Evolutionary conservation across 2,797 vertebrate genomes (phyloP).

Genomic region (Jordanella pulchra): DNA sequence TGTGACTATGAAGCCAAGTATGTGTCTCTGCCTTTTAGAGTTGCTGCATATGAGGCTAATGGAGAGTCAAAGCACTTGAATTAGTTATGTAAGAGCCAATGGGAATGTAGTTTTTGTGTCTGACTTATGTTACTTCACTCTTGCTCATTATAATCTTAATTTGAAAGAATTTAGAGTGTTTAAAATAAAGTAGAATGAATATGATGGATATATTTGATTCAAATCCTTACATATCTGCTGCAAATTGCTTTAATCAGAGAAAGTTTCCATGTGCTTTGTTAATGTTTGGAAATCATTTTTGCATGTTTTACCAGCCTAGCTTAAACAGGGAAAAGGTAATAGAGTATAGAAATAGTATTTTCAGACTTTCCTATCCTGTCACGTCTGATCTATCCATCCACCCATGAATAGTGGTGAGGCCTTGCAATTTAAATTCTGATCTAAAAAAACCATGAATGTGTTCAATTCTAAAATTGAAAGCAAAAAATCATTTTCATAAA

Average conservation of each 20-base stretch:
- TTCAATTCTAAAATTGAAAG: neutral
- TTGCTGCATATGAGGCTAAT: conserved; percentile 36
- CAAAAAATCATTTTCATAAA: neutral
- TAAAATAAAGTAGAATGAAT: neutral
- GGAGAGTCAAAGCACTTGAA: conserved; percentile 45
- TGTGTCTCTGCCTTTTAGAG: conserved; percentile 33
- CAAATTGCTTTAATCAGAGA: conserved; percentile 3
- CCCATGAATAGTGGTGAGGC: neutral
- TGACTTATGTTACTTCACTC: conserved; percentile 28
- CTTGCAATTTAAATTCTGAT: neutral
- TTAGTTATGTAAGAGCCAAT: conserved; percentile 54
- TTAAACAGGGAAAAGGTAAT: neutral
- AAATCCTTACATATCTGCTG: neutral
- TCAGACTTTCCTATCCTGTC: neutral
- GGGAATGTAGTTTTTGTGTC: conserved; percentile 29
- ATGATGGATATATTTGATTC: conserved; percentile 16
- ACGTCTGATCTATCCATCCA: neutral
- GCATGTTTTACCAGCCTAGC: neutral
- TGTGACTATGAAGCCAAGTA: conserved; percentile 17
- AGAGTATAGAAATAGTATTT: neutral
- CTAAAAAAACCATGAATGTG: neutral
- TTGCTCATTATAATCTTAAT: conserved; percentile 47
- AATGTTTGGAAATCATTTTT: neutral
- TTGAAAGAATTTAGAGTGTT: conserved; percentile 39
- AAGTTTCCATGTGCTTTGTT: neutral